Base-by-base conservation (phyloP, 37 sponge, comb jelly and placozoan genomes). In the Lycopodina hypogea region DNA sequence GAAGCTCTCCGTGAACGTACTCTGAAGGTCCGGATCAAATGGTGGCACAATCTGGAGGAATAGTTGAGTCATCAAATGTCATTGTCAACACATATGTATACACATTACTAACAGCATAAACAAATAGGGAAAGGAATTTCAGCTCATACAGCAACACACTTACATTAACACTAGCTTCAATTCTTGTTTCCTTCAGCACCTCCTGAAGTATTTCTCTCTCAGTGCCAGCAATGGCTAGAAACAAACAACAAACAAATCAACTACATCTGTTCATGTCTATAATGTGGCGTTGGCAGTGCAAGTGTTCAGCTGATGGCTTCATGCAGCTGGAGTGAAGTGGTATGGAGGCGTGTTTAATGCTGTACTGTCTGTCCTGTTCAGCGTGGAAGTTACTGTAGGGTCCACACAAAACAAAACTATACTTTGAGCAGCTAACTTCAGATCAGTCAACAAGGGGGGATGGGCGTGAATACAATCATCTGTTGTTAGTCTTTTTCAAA, bases 121-220 rank as follows among this genome's bases (percentile, higher is more conserved):
- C 7, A 11, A 69, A 36, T 35, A 22, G 12, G 11, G 28, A 69
- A 12, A 22, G 19, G 11, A 35, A 14, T 8, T 37, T 69, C 37
- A 8, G 11, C 23, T 62, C 64, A 62, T 21, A 28, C 37, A 42
- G 35, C 28, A 23, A 24, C 9, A 35, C 15, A 76, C 61, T 40
- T 32, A 90, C 95, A 40, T 78, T 51, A n/a, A 94, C 89, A 17
- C 45, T n/a, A 17, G 95, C 95, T 37, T 79, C 60, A 42, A 94
- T 94, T 39, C 95, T 73, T 1, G 92, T 76, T 32, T 91, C 92
- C 29, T 88, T 80, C 21, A 94, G 71, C 0, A 88, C 75, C 40
- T 89, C 86, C 35, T 94, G 35, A 34, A 94, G 45, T 1, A 84
- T 58, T 30, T 66, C 42, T 28, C 69, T 40, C 72, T 91, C 86